A percentile compares a stretch with the other conserved stretches of the same genome.
phyloP scores from a whole-genome alignment of 35 echinoderm and acorn worm species.

The Amphiura filiformis region DNA sequence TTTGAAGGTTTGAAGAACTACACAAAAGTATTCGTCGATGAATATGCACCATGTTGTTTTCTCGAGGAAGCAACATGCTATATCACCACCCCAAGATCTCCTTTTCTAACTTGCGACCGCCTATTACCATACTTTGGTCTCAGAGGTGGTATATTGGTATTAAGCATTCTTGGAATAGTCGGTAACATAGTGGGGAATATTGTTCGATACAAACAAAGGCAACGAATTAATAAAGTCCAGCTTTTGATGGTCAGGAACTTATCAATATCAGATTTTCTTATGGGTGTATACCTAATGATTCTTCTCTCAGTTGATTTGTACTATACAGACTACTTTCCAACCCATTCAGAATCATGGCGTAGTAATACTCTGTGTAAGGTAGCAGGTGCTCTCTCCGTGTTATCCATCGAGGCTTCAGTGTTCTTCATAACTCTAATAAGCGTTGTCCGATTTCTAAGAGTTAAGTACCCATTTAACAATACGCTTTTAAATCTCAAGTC shows the following conservation, averaged over 20 bases:
- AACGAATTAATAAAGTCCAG: not conserved
- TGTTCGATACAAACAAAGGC: not conserved
- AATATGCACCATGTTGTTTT: no score
- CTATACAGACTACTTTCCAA: not conserved
- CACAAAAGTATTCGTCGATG: no score
- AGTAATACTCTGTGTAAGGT: not conserved
- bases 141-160: no score
- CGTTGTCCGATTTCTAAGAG: not conserved
- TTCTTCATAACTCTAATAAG: not conserved
- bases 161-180: no score
- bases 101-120: no score
- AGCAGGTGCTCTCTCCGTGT: not conserved
- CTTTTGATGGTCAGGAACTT: not conserved
- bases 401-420: not conserved
- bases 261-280: not conserved
- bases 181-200: no score
- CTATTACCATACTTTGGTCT: no score
- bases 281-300: not conserved
- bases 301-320: not conserved
- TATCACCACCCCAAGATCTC: no score
- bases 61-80: no score
- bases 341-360: not conserved
- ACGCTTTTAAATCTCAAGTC: not conserved
- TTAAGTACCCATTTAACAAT: not conserved
- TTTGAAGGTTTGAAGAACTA: no score